A percentile compares a stretch with the other conserved stretches of the same genome.
Conservation (phyloP, 2,797 vertebrate species). For the Setipinna tenuifilis region DNA sequence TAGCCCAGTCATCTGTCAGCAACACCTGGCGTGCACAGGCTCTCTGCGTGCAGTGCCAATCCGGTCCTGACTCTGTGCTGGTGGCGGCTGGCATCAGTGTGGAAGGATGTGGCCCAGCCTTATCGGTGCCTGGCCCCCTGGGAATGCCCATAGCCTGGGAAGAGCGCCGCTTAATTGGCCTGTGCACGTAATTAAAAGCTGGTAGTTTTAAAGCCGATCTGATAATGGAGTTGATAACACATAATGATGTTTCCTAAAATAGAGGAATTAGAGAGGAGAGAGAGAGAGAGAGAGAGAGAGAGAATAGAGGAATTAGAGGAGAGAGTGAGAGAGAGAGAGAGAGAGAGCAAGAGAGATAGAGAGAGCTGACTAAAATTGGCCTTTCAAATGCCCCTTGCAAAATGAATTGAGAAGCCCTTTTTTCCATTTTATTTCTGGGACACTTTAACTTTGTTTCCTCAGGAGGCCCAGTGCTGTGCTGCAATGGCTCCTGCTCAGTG, state of each 20-base stretch:
- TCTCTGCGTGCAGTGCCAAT: neutral
- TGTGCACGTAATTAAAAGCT: conserved; percentile 63
- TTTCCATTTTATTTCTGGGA: conserved; percentile 55
- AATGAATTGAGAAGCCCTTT: conserved; percentile 44
- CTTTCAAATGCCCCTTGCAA: conserved; percentile 44
- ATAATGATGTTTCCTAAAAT: conserved; percentile 64
- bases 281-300: neutral
- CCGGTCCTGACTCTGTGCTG: neutral
- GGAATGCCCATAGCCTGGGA: conserved; percentile 46
- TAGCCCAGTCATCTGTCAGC: neutral
- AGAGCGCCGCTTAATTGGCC: conserved; percentile 62
- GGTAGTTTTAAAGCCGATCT: conserved; percentile 65
- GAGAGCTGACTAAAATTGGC: conserved; percentile 3
- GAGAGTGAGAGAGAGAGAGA: neutral
- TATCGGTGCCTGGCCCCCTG: conserved; percentile 44
- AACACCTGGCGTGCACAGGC: neutral
- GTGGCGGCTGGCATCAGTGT: neutral
- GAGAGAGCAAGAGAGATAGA: neutral
- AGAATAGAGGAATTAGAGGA: too few species aligned
- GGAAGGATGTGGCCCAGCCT: neutral
- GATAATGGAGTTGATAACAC: conserved; percentile 64
- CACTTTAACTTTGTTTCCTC: conserved; percentile 56
- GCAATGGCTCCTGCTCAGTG: conserved; percentile 53
- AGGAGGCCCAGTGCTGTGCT: conserved; percentile 36
- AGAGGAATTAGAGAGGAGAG: conserved; percentile 34